Evolutionary conservation across 2,888 invertebrate species (phyloP).

Genomic region (Helleia helle): DNA sequence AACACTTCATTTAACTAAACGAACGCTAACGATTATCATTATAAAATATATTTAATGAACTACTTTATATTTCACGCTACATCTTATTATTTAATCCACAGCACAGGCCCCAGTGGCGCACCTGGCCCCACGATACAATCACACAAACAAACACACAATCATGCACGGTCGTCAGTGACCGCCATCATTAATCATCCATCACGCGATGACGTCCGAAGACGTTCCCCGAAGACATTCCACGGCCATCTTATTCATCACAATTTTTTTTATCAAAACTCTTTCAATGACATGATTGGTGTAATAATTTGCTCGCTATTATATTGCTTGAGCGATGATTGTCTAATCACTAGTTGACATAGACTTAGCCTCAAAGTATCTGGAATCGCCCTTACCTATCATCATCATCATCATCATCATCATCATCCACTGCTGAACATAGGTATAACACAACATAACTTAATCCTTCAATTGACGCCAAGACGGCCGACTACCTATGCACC

Average conservation of each 20-base stretch:
- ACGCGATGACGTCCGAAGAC: conserved; percentile 18
- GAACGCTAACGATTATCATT: neutral
- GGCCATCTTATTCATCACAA: conserved; percentile 3
- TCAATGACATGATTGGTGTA: neutral
- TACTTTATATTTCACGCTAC: conserved; percentile 8
- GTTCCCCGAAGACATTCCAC: conserved; percentile 6
- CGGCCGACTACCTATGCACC: too few species aligned
- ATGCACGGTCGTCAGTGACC: conserved; percentile 37
- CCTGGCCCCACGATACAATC: conserved; percentile 33
- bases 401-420: too few species aligned
- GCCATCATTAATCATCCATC: conserved; percentile 51
- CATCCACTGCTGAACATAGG: too few species aligned
- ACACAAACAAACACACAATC: conserved; percentile 44
- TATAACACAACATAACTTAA: too few species aligned
- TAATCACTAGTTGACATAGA: too few species aligned
- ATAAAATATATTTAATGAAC: too few species aligned
- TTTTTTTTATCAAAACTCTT: neutral
- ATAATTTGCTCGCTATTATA: too few species aligned
- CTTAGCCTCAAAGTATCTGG: too few species aligned
- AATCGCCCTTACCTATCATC: too few species aligned
- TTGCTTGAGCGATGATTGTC: too few species aligned
- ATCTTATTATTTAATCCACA: conserved; percentile 16
- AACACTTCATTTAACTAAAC: too few species aligned
- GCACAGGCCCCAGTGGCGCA: conserved; percentile 25
- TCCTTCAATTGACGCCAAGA: too few species aligned